Base-by-base conservation (phyloP, 2,797 vertebrate species). In the Lagocephalus sceleratus region DNA sequence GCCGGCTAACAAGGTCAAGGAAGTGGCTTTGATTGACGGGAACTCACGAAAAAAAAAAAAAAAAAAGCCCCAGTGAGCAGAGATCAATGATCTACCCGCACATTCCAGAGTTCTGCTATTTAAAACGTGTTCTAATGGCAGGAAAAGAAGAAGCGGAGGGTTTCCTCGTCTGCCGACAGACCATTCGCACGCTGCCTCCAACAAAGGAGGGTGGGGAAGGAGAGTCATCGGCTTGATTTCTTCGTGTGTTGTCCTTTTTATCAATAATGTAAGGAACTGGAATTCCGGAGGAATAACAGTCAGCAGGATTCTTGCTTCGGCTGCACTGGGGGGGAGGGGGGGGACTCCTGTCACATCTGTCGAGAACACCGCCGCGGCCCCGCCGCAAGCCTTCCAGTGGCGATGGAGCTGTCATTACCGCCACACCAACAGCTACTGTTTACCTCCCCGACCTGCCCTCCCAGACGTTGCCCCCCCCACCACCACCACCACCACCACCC, bases 361-460 rank as follows among this genome's bases (percentile, higher is more conserved):
- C 11, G 32, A 14, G 12, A 35, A 14, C 32, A 10, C 32, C 32
- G 5, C 12, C 32, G 14, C 32, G 4, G 32, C 32, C 32, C 32
- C 12, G 19, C 5, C 59, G 67, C 79, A 80, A 83, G 81, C 68
- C 62, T 61, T 67, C 57, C 8, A 21, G 47, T 32, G 66, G 69
- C 55, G 47, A 82, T 85, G 83, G 84, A 85, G 70, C 82, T 76
- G 83, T 82, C 75, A 79, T 21, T 66, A 68, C 65, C 44, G 65
- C 57, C 64, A 75, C 66, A 79, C 78, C 62, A 75, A 70, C 66
- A 72, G 75, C 68, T 49, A 49, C 76, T 64, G 66, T 82, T 79
- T 79, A 73, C 78, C 54, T 67, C 57, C 66, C 60, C 25, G 51
- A 63, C 63, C 75, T 68, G 65, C 57, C 51, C n/a, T n/a, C n/a